Conservation (phyloP, 2,113 vertebrate species). For the Hippopotamus amphibius region DNA sequence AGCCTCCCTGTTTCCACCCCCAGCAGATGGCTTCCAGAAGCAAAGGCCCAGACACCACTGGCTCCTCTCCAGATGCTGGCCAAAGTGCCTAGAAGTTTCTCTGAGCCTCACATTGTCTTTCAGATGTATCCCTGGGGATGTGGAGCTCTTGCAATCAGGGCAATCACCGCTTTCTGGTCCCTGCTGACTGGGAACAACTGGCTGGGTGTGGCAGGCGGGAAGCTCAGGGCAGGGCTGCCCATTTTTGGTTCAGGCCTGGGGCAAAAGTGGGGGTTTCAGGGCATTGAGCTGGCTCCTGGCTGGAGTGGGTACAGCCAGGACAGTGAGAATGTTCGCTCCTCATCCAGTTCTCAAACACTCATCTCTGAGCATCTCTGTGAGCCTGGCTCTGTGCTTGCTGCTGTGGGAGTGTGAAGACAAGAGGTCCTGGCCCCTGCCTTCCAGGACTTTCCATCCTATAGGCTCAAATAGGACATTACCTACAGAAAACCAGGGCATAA, state of each 20-base stretch:
- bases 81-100: slow-evolving; percentile 47
- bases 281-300: background rate
- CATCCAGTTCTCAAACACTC: background rate
- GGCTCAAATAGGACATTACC: background rate
- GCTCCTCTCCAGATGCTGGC: background rate
- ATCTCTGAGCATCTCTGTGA: background rate
- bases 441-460: background rate
- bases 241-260: background rate
- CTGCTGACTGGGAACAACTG: background rate
- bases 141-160: background rate
- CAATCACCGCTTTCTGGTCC: background rate
- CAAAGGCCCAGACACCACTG: background rate
- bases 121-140: background rate
- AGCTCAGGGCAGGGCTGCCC: background rate
- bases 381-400: background rate
- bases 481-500: background rate
- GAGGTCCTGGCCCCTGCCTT: background rate
- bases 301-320: background rate
- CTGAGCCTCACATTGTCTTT: background rate
- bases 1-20: background rate
- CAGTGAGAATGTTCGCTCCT: fast-evolving
- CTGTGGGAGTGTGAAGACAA: background rate
- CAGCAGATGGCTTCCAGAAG: background rate
- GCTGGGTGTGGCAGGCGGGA: slow-evolving; percentile 39
- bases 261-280: background rate